These are phyloP conservation scores for Pocota personata DNA, from an alignment of 2,888 invertebrate genomes.

Conservation along the genomic window DNA sequence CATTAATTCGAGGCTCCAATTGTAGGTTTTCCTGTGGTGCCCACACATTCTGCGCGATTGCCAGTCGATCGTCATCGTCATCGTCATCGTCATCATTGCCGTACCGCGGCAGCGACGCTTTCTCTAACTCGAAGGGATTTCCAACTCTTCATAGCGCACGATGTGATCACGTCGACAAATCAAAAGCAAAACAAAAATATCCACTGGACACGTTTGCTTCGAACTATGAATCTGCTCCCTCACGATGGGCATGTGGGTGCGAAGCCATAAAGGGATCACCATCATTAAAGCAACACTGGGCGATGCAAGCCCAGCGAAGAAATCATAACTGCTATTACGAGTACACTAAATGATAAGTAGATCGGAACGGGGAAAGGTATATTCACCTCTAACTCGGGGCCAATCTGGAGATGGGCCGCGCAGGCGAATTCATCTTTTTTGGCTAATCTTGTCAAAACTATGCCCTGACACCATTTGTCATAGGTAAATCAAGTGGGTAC, in stretches of 20 bases:
- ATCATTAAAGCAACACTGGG: slow-evolving; percentile 57
- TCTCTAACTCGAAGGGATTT: slow-evolving; percentile 62
- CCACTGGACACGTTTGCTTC: slow-evolving; percentile 63
- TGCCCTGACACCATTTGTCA: slow-evolving; percentile 72
- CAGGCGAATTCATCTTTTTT: slow-evolving; percentile 63
- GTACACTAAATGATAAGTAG: slow-evolving; percentile 72
- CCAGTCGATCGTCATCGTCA: slow-evolving; percentile 34
- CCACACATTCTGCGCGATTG: slow-evolving; percentile 65
- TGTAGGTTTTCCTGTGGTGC: slow-evolving; percentile 66
- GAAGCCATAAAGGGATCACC: slow-evolving; percentile 71
- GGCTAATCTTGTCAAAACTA: slow-evolving; percentile 69
- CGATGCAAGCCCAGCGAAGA: slow-evolving; percentile 34
- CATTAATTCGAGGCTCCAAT: slow-evolving; percentile 73
- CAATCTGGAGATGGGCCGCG: slow-evolving; percentile 1
- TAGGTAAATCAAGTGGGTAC: slow-evolving; percentile 63
- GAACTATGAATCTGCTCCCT: slow-evolving; percentile 65
- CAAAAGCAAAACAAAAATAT: slow-evolving; percentile 3
- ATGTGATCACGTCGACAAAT: slow-evolving; percentile 55
- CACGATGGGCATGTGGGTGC: slow-evolving; percentile 71
- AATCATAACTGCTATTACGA: slow-evolving; percentile 73
- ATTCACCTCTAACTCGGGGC: slow-evolving; percentile 26
- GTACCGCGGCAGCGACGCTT: slow-evolving; percentile 31
- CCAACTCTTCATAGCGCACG: slow-evolving; percentile 60
- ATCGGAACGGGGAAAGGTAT: slow-evolving; percentile 61
- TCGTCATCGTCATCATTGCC: slow-evolving; percentile 31